phyloP scores from a whole-genome alignment of 1,140 invertebrate genomes.

The Aphidius ervi region DNA sequence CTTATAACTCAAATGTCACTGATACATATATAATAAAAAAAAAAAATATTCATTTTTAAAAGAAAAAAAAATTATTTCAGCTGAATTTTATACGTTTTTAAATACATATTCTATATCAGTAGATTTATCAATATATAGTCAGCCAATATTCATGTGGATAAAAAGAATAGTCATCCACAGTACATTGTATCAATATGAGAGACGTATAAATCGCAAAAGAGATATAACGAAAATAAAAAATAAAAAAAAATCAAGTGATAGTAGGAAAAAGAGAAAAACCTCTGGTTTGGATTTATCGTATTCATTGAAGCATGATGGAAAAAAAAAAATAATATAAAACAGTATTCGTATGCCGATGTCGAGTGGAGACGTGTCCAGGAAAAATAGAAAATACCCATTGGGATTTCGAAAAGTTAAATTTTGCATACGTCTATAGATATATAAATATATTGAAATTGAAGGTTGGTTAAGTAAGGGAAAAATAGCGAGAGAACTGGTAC shows the following conservation, averaged over 20 bases:
- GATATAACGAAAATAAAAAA: not conserved
- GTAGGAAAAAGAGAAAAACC: not conserved
- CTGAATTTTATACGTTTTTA: too few species aligned
- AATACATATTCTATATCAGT: too few species aligned
- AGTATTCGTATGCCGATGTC: conserved; percentile 10
- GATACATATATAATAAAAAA: too few species aligned
- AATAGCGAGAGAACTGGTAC: too few species aligned
- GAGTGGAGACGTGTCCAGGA: conserved; percentile 5
- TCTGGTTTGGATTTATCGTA: conserved; percentile 11
- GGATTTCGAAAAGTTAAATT: too few species aligned
- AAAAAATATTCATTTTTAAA: too few species aligned
- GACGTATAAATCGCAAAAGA: conserved; percentile 8
- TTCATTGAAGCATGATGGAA: conserved; percentile 9
- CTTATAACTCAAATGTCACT: too few species aligned
- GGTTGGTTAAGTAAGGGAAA: not conserved
- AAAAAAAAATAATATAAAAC: not conserved
- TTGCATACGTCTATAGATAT: too few species aligned
- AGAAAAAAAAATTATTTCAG: too few species aligned
- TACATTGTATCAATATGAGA: not conserved
- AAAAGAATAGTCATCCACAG: too few species aligned
- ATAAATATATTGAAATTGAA: not conserved
- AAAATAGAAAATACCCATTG: conserved; percentile 5
- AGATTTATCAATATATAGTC: too few species aligned
- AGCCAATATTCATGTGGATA: too few species aligned
- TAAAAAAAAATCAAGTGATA: not conserved